Evolutionary conservation across 2,888 invertebrate species (phyloP).

Genomic region (Antitype chi): DNA sequence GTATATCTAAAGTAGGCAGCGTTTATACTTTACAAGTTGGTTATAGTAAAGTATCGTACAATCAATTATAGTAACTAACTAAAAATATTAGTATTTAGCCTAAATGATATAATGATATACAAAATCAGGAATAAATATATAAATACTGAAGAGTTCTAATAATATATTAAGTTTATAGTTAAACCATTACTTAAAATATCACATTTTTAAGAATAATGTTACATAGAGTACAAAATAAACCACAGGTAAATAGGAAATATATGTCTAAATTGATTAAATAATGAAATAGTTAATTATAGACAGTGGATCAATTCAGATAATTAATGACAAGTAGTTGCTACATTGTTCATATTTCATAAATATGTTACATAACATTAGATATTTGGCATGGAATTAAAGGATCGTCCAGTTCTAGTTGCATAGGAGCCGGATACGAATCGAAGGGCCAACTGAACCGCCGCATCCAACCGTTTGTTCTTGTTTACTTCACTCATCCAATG

Average conservation of each 20-base stretch:
- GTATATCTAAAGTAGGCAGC: slow-evolving; percentile 42
- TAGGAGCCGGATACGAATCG: neutral
- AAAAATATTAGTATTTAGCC: slow-evolving; percentile 35
- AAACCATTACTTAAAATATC: slow-evolving; percentile 85
- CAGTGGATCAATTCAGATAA: neutral
- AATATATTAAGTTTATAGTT: slow-evolving; percentile 59
- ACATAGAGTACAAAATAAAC: slow-evolving; percentile 65
- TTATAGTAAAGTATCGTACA: slow-evolving; percentile 27
- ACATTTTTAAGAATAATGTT: slow-evolving; percentile 81
- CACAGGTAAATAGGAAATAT: slow-evolving; percentile 4
- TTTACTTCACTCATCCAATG: neutral
- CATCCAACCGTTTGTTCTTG: neutral
- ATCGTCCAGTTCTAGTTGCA: neutral
- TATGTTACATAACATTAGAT: neutral
- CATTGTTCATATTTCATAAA: neutral
- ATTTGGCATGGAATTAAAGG: neutral
- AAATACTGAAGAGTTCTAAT: slow-evolving; percentile 64
- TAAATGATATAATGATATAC: slow-evolving; percentile 35
- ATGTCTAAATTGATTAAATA: slow-evolving; percentile 8
- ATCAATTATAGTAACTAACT: slow-evolving; percentile 26
- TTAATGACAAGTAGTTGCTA: neutral
- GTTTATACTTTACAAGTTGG: slow-evolving; percentile 14
- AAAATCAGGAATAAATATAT: slow-evolving; percentile 37
- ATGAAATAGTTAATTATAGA: neutral
- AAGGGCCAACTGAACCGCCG: neutral